phyloP scores from a whole-genome alignment of 1,140 invertebrate species.

The Drosophila equinoxialis region DNA sequence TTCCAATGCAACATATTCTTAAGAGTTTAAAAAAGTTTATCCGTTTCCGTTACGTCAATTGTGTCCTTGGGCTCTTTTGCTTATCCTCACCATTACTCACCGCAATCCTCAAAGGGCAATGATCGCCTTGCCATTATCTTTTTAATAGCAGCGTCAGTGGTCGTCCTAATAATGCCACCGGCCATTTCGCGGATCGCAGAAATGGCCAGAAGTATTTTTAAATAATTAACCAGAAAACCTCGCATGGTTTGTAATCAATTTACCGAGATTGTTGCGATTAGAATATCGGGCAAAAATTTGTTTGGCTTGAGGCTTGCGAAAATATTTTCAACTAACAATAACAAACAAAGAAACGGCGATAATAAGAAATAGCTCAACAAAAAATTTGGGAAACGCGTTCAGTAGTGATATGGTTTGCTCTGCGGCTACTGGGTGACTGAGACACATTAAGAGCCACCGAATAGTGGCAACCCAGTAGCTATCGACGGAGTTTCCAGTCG shows the following conservation, averaged over 20 bases:
- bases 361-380: slow-evolving; percentile 26
- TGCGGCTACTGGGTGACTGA: slow-evolving; percentile 55
- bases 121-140: slow-evolving; percentile 54
- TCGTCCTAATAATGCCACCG: slow-evolving; percentile 33
- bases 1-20: background rate
- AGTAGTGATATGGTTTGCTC: slow-evolving; percentile 48
- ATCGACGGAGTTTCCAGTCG: slow-evolving; percentile 25
- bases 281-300: slow-evolving; percentile 51
- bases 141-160: slow-evolving; percentile 56
- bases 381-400: background rate
- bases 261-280: slow-evolving; percentile 53
- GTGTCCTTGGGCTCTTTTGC: background rate
- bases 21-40: no score
- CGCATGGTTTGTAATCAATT: slow-evolving; percentile 62
- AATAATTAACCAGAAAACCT: slow-evolving; percentile 50
- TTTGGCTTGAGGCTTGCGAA: slow-evolving; percentile 39
- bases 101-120: slow-evolving; percentile 69
- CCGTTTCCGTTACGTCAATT: background rate
- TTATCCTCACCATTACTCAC: slow-evolving; percentile 42
- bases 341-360: slow-evolving; percentile 56
- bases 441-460: slow-evolving; percentile 21
- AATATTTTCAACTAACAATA: slow-evolving; percentile 36
- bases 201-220: slow-evolving; percentile 62
- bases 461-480: slow-evolving; percentile 26
- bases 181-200: slow-evolving; percentile 35